A percentile compares a stretch with the other conserved stretches of the same genome.
Evolutionary conservation across 2,888 invertebrate species (phyloP).

Genomic region (Macrophya alboannulata): DNA sequence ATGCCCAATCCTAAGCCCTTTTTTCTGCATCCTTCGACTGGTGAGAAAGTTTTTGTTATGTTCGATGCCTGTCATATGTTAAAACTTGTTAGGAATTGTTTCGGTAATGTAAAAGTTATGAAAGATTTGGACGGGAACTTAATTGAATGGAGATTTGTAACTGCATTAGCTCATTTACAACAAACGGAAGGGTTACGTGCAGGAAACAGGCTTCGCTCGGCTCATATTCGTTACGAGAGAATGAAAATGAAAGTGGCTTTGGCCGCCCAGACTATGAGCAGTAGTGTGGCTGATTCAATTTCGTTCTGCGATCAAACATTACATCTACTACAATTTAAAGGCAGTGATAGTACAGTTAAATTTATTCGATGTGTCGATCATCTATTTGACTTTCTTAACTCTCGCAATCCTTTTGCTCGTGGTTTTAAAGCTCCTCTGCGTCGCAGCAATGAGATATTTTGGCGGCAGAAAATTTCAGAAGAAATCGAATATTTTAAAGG

Average conservation of each 20-base stretch:
- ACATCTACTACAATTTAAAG: conserved; percentile 56
- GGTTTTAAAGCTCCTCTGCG: conserved; percentile 65
- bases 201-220: conserved; percentile 57
- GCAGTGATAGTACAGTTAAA: conserved; percentile 62
- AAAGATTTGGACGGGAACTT: conserved; percentile 54
- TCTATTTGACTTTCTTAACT: conserved; percentile 67
- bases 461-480: neutral
- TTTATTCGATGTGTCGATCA: conserved; percentile 63
- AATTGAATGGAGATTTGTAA: conserved; percentile 19
- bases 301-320: conserved; percentile 57
- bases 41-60: conserved; percentile 32
- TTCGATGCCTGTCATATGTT: conserved; percentile 46
- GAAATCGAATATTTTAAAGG: neutral
- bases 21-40: conserved; percentile 8
- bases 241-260: conserved; percentile 65
- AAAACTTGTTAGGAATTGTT: conserved; percentile 62
- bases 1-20: conserved; percentile 8
- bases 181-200: conserved; percentile 57
- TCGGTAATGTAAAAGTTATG: conserved; percentile 60
- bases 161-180: conserved; percentile 32
- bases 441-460: conserved; percentile 59
- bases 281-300: conserved; percentile 66
- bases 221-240: conserved; percentile 58
- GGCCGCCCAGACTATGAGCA: conserved; percentile 67
- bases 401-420: conserved; percentile 63